These are phyloP conservation scores for Prosopocoilus inquinatus DNA, from an alignment of 2,888 invertebrate species.

Conservation along the genomic window DNA sequence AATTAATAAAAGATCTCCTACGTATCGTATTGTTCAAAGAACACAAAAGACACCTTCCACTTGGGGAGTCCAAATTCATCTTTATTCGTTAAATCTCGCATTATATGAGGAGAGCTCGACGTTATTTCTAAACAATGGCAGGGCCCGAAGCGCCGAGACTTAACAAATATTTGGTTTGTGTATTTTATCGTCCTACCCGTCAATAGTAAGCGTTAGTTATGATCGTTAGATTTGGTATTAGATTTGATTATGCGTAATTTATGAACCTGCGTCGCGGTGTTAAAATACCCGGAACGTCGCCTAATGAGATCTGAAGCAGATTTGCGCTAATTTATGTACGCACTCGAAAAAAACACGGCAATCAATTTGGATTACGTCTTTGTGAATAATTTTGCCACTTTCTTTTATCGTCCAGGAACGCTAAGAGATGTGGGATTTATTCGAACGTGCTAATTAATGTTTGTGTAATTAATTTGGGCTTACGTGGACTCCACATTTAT, in stretches of 20 bases:
- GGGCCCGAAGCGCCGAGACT: conserved; percentile 12
- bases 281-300: too few species aligned
- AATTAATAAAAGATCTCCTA: conserved; percentile 30
- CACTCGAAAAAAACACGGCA: too few species aligned
- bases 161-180: conserved; percentile 31
- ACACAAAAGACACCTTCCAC: conserved; percentile 25
- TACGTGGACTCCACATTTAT: too few species aligned
- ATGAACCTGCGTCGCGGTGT: not conserved
- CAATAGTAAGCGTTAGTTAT: conserved; percentile 32
- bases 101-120: conserved; percentile 18
- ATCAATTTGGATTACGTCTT: too few species aligned
- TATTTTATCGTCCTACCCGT: conserved; percentile 27
- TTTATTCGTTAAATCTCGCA: conserved; percentile 25
- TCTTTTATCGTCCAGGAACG: too few species aligned
- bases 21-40: conserved; percentile 24
- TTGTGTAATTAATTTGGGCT: too few species aligned
- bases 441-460: too few species aligned
- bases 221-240: conserved; percentile 26
- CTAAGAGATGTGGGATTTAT: too few species aligned
- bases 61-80: conserved; percentile 30
- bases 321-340: too few species aligned
- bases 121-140: conserved; percentile 28
- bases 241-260: conserved; percentile 20
- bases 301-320: too few species aligned
- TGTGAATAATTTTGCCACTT: too few species aligned